Base-by-base conservation (phyloP, 2,888 invertebrate genomes). In the Mystacides longicornis region DNA sequence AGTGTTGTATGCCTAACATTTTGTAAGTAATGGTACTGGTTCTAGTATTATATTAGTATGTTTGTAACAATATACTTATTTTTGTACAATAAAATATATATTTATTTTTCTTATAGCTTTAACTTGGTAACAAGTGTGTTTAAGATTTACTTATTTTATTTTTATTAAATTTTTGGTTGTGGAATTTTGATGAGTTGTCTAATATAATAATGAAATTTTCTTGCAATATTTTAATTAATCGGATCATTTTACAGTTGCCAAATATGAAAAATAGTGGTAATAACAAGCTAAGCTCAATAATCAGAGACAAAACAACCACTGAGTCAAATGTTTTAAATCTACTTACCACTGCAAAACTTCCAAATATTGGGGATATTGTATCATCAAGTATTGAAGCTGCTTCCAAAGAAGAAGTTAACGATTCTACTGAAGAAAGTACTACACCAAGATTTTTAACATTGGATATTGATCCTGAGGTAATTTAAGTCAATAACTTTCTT, bases 401-500 rank as follows among this genome's bases (percentile, higher is more conserved):
- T 63, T 78, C 77, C 71, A 80, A 78, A 73, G 77, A 64, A 60
- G 66, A 81, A 71, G 75, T 80, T 65, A 78, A 75, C 72, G 73
- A 64, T 49, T 64, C 65, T 14, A 60, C 74, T 65, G 73, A 74
- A 66, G 21, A 52, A 65, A 76, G 72, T 68, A 73, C 76, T 64
- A 77, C 75, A 72, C 59, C 60, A 50, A 62, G 63, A 63, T 59
- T 63, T 54, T 62, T 80, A 73, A 80, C 80, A 69, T 71, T 80
- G 71, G 77, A 80, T 71, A 78, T 80, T 68, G 80, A 81, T 76
- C 78, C 80, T 69, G 75, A 79, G 79, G 81, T 81, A 78, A 78
- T 67, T 57, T 3, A 46, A 46, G 5, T 46, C 7, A 23, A 23
- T 48, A 48, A 48, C n/a, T 48, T n/a, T n/a, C 14, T 48, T 21